Conservation (phyloP, 1,140 invertebrate genomes). For the Caenorhabditis remanei region DNA sequence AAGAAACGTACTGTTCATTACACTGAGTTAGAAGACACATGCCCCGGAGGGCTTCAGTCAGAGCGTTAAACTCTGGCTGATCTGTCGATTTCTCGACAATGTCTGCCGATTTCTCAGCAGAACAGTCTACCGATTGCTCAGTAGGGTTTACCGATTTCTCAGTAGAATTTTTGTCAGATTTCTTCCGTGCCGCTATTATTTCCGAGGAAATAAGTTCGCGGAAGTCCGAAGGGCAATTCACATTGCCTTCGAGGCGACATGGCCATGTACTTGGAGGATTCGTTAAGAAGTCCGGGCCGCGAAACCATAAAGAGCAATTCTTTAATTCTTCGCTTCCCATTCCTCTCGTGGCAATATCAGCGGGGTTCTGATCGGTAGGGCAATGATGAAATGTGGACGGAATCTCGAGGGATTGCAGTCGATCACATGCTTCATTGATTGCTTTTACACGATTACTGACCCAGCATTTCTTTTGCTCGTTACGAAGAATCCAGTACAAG, state of each 20-base stretch:
- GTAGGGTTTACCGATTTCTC: background rate
- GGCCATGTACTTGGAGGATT: background rate
- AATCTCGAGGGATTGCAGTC: background rate
- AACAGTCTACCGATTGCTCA: too few relatives aligned
- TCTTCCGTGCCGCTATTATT: background rate
- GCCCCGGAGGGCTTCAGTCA: too few relatives aligned
- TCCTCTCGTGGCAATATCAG: background rate
- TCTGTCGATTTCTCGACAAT: background rate
- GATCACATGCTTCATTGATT: background rate
- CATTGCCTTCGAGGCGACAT: background rate
- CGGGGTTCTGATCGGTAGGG: background rate
- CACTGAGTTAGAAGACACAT: too few relatives aligned
- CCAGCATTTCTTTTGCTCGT: too few relatives aligned
- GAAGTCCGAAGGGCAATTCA: background rate
- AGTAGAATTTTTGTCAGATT: background rate
- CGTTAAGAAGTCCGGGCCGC: background rate
- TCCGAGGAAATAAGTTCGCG: background rate
- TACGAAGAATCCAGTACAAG: background rate
- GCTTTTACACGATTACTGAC: background rate
- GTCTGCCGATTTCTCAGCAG: background rate
- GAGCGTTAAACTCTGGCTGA: too few relatives aligned
- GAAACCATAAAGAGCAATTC: background rate
- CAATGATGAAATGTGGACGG: background rate
- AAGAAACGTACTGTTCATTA: too few relatives aligned
- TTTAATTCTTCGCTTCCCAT: background rate